Evolutionary conservation across 2,888 invertebrate genomes (phyloP).

Genomic region (Fragum sueziense): DNA sequence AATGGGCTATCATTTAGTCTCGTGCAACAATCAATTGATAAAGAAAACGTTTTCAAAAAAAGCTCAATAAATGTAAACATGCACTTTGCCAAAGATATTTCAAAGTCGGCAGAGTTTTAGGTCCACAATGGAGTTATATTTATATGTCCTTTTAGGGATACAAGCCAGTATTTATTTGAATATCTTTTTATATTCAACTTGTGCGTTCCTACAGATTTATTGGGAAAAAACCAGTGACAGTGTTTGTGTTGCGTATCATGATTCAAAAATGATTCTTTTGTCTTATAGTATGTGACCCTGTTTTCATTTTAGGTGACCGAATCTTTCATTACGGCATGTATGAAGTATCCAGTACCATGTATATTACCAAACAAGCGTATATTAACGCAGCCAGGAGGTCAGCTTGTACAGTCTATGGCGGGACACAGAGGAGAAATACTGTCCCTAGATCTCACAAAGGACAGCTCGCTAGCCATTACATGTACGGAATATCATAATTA

Average conservation of each 20-base stretch:
- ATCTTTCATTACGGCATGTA: slow-evolving; percentile 64
- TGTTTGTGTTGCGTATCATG: too few species aligned
- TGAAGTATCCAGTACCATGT: slow-evolving; percentile 55
- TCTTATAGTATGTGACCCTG: too few species aligned
- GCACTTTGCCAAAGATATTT: not conserved
- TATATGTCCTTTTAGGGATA: not conserved
- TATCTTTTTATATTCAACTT: too few species aligned
- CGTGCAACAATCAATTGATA: too few species aligned
- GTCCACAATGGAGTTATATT: not conserved
- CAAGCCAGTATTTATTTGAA: too few species aligned
- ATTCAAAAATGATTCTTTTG: too few species aligned
- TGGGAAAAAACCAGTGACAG: too few species aligned
- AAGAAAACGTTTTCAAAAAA: too few species aligned
- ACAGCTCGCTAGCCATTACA: slow-evolving; percentile 67
- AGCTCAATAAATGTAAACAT: not conserved
- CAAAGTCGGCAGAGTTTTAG: not conserved
- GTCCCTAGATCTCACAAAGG: slow-evolving; percentile 65
- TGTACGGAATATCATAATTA: too few species aligned
- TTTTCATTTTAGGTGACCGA: slow-evolving; percentile 52
- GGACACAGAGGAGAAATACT: slow-evolving; percentile 69
- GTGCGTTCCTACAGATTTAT: too few species aligned
- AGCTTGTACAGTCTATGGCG: slow-evolving; percentile 70
- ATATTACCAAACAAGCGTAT: slow-evolving; percentile 66
- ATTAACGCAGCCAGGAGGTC: slow-evolving; percentile 71
- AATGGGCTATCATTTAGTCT: not conserved